Base-by-base conservation (phyloP, 2,888 invertebrate genomes). In the Pyrrhia umbra region DNA sequence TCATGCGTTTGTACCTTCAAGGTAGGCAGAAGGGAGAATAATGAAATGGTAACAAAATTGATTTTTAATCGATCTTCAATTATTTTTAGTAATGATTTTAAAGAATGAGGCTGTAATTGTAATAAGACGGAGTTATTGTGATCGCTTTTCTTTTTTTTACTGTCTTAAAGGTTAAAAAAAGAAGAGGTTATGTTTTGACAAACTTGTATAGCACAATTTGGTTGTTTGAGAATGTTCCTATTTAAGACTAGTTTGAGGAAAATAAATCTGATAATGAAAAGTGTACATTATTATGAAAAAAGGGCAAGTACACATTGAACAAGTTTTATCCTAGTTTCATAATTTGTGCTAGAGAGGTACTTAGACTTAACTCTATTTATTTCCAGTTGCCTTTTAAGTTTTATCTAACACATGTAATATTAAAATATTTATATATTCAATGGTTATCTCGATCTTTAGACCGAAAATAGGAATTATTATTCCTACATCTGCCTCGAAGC, bases 391-490 rank as follows among this genome's bases (percentile, higher is more conserved):
- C 20, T 45, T 27, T 34, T 40, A 40, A 46, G 20, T 20, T 42
- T 42, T 20, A 42, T 42, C 18, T 42, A 42, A 42, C 52, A 20
- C n/a, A 9, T 16, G 37, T 34, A 52, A 45, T 23, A 52, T n/a
- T 34, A 25, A 63, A 4, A 40, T 15, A 20, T 25, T 10, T 2
- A 8, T 37, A 27, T 18, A n/a, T 39, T 64, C 34, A 71, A 2
- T 43, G 52, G 46, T 65, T 52, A 65, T 65, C 46, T 52, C 15
- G 20, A 21, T 65, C 46, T 51, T 67, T 52, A 65, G 67, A 47
- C 40, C 37, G 15, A 23, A 40, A 66, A 37, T 58, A 68, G 51
- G 23, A 47, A 47, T 42, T 57, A 13, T 43, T 58, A 52, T 74
- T 57, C 46, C 18, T n/a, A 51, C 62, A 61, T 55, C 75, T 68